Evolutionary conservation across 2,797 vertebrate genomes (phyloP), one percentile per base, ranked within the genome.

Genomic region (Peromyscus nudipes): DNA sequence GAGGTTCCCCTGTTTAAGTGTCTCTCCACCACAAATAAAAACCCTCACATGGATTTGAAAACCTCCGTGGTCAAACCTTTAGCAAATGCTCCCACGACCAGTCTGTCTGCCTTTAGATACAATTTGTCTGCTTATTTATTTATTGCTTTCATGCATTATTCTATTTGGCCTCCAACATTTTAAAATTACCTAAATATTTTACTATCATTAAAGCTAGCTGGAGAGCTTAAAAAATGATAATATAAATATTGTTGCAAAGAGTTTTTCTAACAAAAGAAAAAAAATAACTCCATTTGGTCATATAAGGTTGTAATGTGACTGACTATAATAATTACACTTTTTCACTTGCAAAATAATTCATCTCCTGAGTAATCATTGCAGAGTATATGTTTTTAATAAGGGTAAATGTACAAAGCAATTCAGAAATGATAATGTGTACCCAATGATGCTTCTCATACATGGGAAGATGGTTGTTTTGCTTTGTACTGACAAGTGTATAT

Each of bases 91-190:
- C 37, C 62, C 79, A 49, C 77, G 81, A 86, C 79, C 88, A 62
- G 75, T 14, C 52, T 55, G 52, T 96, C 25, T 73, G 89, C 95
- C 96, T 96, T 92, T 83, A 95, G 86, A 97, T 95, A 86, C 8
- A 52, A 96, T 97, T 98, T 97, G 96, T 98, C 97, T 98, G 67
- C 55, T 98, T 97, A 98, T 79, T 98, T 98, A 98, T 98, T 98
- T 98, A 98, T 97, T 97, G 91, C 90, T 97, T 96, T 95, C 95
- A 95, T 97, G 65, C 17, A 97, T 97, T 97, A 98, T 97, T 98
- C 95, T 97, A 73, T 96, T 97, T 97, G 62, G 67, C 93, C 73
- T 96, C 49, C 77, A 97, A 89, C 83, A 96, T 98, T 97, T 97
- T 96, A 91, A 97, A 97, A 96, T 96, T 96, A 93, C 92, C 76